phyloP scores from a whole-genome alignment of 2,888 invertebrate genomes.

The Mactromeris polynyma region DNA sequence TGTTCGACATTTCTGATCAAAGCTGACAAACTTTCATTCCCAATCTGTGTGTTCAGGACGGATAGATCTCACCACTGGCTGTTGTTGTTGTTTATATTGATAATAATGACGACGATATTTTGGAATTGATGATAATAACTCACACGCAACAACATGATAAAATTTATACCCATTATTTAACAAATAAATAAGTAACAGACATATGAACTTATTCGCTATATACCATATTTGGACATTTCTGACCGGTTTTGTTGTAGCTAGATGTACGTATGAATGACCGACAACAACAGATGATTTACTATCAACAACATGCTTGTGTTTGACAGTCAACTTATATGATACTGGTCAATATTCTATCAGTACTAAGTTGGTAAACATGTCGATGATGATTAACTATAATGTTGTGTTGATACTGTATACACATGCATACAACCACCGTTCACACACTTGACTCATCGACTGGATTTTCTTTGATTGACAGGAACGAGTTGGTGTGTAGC shows the following conservation, averaged over 20 bases:
- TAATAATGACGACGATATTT: no score
- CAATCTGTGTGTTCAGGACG: no score
- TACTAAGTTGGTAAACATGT: neutral
- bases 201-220: neutral
- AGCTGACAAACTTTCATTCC: no score
- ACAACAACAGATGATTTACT: neutral
- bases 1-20: no score
- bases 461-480: no score
- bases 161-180: neutral
- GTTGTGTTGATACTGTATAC: no score
- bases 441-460: no score
- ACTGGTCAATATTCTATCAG: neutral
- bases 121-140: no score
- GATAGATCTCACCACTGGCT: no score
- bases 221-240: neutral
- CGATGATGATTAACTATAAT: neutral
- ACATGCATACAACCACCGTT: no score
- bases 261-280: neutral
- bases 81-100: no score
- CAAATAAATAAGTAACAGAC: neutral
- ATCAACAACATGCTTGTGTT: neutral
- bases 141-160: neutral
- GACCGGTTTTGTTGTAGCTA: neutral
- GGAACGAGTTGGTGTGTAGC: no score
- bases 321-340: neutral